Conservation (phyloP, 2,888 invertebrate species). For the Hofmannophila pseudospretella region DNA sequence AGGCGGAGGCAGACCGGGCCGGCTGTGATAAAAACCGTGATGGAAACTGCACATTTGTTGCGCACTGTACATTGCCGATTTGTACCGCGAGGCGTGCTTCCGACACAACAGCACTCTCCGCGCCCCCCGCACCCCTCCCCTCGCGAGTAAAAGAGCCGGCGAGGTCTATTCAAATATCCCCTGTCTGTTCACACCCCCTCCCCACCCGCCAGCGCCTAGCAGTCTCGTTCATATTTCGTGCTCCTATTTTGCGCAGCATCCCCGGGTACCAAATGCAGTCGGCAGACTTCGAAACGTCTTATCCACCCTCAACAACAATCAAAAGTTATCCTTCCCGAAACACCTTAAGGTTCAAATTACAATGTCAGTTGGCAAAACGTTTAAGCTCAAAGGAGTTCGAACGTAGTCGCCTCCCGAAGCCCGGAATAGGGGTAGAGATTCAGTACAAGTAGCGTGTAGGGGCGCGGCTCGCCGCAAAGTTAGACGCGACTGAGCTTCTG, state of each 20-base stretch:
- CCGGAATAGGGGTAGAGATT: constrained; percentile 77
- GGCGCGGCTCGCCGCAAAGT: constrained; percentile 78
- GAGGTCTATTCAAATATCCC: constrained; percentile 74
- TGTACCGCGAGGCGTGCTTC: constrained; percentile 58
- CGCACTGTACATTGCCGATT: constrained; percentile 65
- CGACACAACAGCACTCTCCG: constrained; percentile 69
- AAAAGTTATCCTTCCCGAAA: constrained; percentile 26
- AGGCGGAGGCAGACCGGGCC: constrained; percentile 30
- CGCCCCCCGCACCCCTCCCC: constrained; percentile 32
- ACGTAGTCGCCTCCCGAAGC: constrained; percentile 58
- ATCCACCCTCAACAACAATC: constrained; percentile 20
- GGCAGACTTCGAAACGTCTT: constrained; percentile 65
- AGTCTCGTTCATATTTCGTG: constrained; percentile 78
- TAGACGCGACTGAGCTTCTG: constrained; percentile 74
- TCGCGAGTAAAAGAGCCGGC: constrained; percentile 58
- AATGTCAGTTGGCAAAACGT: constrained; percentile 5
- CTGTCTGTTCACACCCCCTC: constrained; percentile 70
- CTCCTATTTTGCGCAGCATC: constrained; percentile 80
- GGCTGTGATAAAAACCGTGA: constrained; percentile 57
- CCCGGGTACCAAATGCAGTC: constrained; percentile 73
- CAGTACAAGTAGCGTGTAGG: constrained; percentile 76
- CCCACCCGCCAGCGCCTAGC: constrained; percentile 73
- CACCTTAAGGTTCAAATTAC: constrained; percentile 23
- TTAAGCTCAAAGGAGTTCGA: constrained; percentile 34
- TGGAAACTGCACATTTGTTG: constrained; percentile 68